Evolutionary conservation across 2,888 invertebrate genomes (phyloP).

Genomic region (Cephus sareptanus): DNA sequence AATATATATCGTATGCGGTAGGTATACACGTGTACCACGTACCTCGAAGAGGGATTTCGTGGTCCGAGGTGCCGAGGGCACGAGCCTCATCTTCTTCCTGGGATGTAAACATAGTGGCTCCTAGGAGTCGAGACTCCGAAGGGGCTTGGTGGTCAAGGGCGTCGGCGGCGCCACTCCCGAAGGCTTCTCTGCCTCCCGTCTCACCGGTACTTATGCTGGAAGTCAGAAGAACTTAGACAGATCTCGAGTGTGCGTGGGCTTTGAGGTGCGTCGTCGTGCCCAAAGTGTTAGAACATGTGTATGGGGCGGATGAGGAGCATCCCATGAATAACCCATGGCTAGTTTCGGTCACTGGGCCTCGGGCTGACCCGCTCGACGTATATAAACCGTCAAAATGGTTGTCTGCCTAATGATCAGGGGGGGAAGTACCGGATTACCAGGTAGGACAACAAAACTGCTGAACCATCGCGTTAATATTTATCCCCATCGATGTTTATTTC

Average conservation of each 20-base stretch:
- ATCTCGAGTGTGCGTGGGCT: neutral
- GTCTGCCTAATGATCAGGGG: constrained; percentile 20
- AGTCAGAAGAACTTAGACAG: neutral
- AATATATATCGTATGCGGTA: neutral
- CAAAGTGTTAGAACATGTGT: constrained; percentile 11
- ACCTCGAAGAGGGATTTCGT: neutral
- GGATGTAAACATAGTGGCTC: constrained; percentile 1
- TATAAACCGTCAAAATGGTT: constrained; percentile 21
- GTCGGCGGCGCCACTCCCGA: constrained; percentile 5
- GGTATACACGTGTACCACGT: neutral
- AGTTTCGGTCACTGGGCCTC: neutral
- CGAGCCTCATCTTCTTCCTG: neutral
- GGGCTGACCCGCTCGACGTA: constrained; percentile 7
- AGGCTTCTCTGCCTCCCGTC: neutral
- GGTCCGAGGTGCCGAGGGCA: neutral
- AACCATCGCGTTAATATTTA: constrained; percentile 47
- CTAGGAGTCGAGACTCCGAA: constrained; percentile 1
- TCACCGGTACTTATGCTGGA: neutral
- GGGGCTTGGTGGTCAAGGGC: constrained; percentile 2
- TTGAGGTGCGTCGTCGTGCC: constrained; percentile 12
- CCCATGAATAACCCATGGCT: constrained; percentile 10
- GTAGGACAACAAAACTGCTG: constrained; percentile 37
- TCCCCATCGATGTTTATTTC: constrained; percentile 34
- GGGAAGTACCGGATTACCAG: constrained; percentile 17
- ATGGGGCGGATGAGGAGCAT: constrained; percentile 8